phyloP scores from a whole-genome alignment of 2,888 invertebrate species.

The Yponomeuta plumbellus region DNA sequence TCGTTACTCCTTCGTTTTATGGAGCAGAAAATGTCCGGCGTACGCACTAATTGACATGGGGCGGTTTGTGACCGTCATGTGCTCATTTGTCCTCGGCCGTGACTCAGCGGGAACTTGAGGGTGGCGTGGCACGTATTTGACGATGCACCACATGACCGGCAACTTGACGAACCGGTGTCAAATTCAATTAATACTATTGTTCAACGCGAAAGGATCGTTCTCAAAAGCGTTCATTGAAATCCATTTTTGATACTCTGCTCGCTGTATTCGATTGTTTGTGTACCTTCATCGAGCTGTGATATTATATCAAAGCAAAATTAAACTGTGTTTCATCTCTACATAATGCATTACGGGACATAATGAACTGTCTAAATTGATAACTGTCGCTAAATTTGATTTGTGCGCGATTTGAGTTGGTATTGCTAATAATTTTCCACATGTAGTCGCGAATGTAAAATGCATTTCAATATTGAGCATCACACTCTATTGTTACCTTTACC shows the following conservation, averaged over 20 bases:
- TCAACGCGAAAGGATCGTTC: background rate
- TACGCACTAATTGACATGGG: conserved; percentile 47
- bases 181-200: background rate
- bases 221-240: background rate
- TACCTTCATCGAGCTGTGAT: background rate
- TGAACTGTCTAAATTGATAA: background rate
- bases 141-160: conserved; percentile 34
- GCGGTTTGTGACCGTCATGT: conserved; percentile 37
- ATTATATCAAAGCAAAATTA: background rate
- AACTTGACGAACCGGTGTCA: background rate
- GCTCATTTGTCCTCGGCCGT: conserved; percentile 53
- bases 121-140: conserved; percentile 38
- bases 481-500: background rate
- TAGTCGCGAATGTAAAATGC: background rate
- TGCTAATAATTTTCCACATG: background rate
- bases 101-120: conserved; percentile 49
- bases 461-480: background rate
- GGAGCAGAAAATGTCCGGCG: conserved; percentile 24
- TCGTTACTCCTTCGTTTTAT: background rate
- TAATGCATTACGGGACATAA: background rate
- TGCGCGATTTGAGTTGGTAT: background rate
- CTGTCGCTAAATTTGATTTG: background rate
- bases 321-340: background rate
- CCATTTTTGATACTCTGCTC: too few species aligned
- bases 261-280: background rate